Base-by-base conservation (phyloP, 1,140 invertebrate species). In the Apocrypta bakeri region DNA sequence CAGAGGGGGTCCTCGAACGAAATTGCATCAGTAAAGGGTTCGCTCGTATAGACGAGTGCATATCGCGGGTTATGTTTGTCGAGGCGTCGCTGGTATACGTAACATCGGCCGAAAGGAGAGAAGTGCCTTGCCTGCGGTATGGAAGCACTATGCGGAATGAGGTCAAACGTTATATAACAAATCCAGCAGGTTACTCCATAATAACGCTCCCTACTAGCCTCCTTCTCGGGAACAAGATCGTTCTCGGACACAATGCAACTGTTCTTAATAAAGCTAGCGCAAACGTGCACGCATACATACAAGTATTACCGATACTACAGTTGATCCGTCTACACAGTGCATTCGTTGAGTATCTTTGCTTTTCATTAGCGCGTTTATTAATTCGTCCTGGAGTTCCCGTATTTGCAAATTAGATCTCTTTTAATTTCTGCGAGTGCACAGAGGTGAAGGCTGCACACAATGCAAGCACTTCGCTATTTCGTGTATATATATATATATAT, bases 121-220 rank as follows among this genome's bases (percentile, higher is more conserved):
- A 25, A 64, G 7, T 3, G 27, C 66, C 21, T 4, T 37, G 7
- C 42, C 11, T n/a, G 61, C 61, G 31, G 17, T 61, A 48, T 37
- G 1, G 24, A 33, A 29, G 33, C 33, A 9, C 11, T 33, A 14
- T 17, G 40, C 12, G 21, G 25, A 77, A 77, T 9, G 56, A n/a
- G 74, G 74, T 66, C 74, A 77, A 66, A n/a, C 33, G 74, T 64
- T 61, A 77, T 76, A 76, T 64, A 64, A 63, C 61, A 66, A 77
- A 66, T 66, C 61, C 61, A 21, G 9, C 7, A 4, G 66, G 48
- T 21, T 56, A 48, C 48, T 56, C 1, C 48, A 21, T 21, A n/a
- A 7, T 0, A 14, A 21, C 48, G 14, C 48, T n/a, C 48, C n/a
- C n/a, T n/a, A n/a, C n/a, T 4, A 6, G 48, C 17, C 48, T 56